Evolutionary conservation across 2,888 invertebrate genomes (phyloP).

Genomic region (Mylabris sibirica): DNA sequence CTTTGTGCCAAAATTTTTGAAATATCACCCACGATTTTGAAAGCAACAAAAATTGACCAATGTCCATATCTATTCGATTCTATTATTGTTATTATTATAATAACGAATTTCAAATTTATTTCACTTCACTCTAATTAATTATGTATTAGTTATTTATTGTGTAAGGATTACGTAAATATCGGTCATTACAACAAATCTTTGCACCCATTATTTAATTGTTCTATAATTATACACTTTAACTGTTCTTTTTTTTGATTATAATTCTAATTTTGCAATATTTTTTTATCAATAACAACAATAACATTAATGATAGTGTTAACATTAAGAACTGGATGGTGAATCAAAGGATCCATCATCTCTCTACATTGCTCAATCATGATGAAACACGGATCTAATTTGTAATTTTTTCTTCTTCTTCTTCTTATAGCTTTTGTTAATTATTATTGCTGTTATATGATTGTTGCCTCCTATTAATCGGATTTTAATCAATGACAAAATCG

Average conservation of each 20-base stretch:
- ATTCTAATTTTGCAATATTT: conserved; percentile 7
- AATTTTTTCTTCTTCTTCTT: neutral
- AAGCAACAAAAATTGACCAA: conserved; percentile 26
- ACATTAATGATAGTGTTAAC: neutral
- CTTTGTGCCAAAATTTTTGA: conserved; percentile 22
- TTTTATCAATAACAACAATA: conserved; percentile 5
- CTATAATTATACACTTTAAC: conserved; percentile 29
- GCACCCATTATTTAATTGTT: conserved; percentile 34
- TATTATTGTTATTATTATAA: neutral
- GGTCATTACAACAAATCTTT: conserved; percentile 18
- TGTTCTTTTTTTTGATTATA: conserved; percentile 22
- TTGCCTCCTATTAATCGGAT: conserved; percentile 4
- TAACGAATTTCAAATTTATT: neutral
- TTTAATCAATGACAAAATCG: conserved; percentile 9
- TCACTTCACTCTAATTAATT: neutral
- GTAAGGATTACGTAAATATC: conserved; percentile 5
- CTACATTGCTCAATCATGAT: conserved; percentile 5
- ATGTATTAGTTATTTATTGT: conserved; percentile 11
- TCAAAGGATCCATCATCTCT: conserved; percentile 8
- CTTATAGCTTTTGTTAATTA: neutral
- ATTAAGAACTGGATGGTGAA: neutral
- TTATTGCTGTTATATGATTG: neutral
- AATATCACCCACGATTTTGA: conserved; percentile 32
- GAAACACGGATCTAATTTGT: conserved; percentile 13
- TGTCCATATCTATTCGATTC: conserved; percentile 23